These are phyloP conservation scores for Eptatretus atami DNA, from an alignment of 2,797 vertebrate species.

Conservation along the genomic window DNA sequence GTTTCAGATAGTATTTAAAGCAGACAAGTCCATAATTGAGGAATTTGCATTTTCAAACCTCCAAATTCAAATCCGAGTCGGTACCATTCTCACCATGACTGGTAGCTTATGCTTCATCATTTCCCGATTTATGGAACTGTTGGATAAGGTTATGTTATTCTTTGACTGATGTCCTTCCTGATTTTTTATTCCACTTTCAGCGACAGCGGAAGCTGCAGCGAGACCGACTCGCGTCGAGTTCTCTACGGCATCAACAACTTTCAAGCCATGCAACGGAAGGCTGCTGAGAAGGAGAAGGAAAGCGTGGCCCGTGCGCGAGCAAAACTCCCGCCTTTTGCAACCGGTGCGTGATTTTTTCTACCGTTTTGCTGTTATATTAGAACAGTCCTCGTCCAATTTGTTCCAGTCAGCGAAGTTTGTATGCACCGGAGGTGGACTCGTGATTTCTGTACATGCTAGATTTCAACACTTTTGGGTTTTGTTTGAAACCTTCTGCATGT, in stretches of 20 bases:
- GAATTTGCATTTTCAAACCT: neutral
- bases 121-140: no score
- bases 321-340: slow-evolving; percentile 34
- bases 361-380: no score
- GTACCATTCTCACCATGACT: neutral
- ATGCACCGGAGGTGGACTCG: no score
- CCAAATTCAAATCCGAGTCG: neutral
- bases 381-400: no score
- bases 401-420: no score
- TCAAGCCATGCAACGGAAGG: slow-evolving; percentile 48
- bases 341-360: slow-evolving; percentile 10
- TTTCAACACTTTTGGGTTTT: no score
- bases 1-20: no score
- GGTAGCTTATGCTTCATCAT: no score
- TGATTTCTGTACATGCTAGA: no score
- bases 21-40: neutral
- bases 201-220: slow-evolving; percentile 76
- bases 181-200: slow-evolving; percentile 14
- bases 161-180: no score
- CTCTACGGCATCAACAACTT: slow-evolving; percentile 67
- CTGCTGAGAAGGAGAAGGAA: slow-evolving; percentile 66
- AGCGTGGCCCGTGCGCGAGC: slow-evolving; percentile 50
- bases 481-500: no score
- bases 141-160: no score
- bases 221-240: slow-evolving; percentile 89